Percentiles rank a stretch among this genome's conserved stretches.
Evolutionary conservation across 2,113 vertebrate species (phyloP).

Genomic region (Lepus americanus): DNA sequence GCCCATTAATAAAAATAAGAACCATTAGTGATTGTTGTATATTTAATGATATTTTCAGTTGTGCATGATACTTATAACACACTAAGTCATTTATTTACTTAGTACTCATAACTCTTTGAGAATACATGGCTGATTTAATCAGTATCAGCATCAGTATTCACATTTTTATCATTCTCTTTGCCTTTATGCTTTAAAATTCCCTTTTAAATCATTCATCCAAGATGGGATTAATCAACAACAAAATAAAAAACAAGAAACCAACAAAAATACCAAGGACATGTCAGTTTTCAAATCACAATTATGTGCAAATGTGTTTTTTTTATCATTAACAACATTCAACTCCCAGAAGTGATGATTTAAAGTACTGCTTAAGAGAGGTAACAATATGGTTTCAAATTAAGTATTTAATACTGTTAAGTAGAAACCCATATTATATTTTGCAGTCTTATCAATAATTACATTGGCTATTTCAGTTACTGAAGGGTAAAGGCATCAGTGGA

Average conservation of each 20-base stretch:
- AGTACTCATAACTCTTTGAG: neutral
- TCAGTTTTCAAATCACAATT: neutral
- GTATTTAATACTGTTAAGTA: neutral
- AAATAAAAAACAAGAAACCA: neutral
- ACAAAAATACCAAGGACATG: neutral
- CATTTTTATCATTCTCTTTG: neutral
- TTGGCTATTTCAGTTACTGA: neutral
- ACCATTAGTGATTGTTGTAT: neutral
- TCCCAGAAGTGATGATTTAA: neutral
- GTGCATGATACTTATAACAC: constrained; percentile 8
- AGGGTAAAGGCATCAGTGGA: neutral
- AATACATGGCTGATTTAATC: neutral
- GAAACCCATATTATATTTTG: neutral
- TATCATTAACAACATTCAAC: neutral
- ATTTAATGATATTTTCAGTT: neutral
- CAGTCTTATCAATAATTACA: neutral
- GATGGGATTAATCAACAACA: neutral
- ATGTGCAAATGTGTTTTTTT: neutral
- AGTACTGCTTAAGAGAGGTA: neutral
- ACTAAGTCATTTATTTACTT: neutral
- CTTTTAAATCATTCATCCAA: neutral
- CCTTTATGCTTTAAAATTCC: neutral
- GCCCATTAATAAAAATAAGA: neutral
- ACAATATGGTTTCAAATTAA: neutral
- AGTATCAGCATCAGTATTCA: neutral